These are phyloP conservation scores for Drosophila bocki DNA, from an alignment of 1,140 invertebrate genomes.

Conservation along the genomic window DNA sequence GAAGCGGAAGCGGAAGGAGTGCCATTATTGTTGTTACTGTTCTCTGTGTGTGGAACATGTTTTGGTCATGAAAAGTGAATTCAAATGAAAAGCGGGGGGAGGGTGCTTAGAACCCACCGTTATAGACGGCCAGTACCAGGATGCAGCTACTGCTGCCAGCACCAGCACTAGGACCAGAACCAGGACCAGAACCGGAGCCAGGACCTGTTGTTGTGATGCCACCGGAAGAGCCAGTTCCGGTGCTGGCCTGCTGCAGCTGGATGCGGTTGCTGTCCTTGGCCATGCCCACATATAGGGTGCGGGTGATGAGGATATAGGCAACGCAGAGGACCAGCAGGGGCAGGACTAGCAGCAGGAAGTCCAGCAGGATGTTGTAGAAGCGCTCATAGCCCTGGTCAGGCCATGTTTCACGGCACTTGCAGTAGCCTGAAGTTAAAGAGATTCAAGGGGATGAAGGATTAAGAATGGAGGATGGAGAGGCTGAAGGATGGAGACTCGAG, in stretches of 20 bases:
- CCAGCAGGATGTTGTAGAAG: conserved; percentile 91
- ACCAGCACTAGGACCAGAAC: conserved; percentile 1
- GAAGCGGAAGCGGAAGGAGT: conserved; percentile 11
- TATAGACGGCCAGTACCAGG: conserved; percentile 55
- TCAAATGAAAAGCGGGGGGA: background rate
- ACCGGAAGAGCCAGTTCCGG: conserved; percentile 11
- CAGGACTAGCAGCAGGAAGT: conserved; percentile 89
- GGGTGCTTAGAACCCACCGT: conserved; percentile 32
- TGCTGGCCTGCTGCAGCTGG: conserved; percentile 8
- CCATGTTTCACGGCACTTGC: conserved; percentile 92
- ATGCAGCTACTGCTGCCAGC: conserved; percentile 50
- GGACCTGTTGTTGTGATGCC: conserved; percentile 1
- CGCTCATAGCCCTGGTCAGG: conserved; percentile 87
- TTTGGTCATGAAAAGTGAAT: background rate
- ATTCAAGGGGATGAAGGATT: no score
- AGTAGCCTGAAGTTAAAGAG: conserved; percentile 64
- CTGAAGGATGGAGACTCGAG: no score
- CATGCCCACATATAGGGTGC: conserved; percentile 90
- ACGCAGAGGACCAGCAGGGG: conserved; percentile 91
- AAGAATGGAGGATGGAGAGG: background rate
- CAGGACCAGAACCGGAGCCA: background rate
- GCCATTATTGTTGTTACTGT: conserved; percentile 61
- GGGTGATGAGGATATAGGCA: conserved; percentile 91
- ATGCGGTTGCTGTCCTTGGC: conserved; percentile 42
- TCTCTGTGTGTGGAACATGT: conserved; percentile 28